phyloP scores from a whole-genome alignment of 2,888 invertebrate genomes.

The Drosophila robusta region DNA sequence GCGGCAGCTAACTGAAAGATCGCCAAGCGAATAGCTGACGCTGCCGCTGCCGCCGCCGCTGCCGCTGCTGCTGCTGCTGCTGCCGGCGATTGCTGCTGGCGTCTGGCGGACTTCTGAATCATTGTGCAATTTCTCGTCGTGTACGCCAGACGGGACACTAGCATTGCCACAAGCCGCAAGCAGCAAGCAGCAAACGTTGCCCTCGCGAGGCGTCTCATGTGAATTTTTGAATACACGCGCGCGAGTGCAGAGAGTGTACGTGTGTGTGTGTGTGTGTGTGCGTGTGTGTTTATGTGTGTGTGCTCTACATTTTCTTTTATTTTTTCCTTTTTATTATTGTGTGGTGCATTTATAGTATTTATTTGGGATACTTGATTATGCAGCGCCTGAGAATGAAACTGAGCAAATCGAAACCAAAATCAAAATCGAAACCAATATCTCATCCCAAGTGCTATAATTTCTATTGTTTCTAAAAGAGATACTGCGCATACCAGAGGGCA shows the following conservation, averaged over 20 bases:
- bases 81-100: slow-evolving; percentile 32
- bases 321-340: slow-evolving; percentile 47
- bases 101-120: slow-evolving; percentile 61
- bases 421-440: slow-evolving; percentile 10
- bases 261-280: slow-evolving; percentile 8
- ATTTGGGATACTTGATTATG: slow-evolving; percentile 39
- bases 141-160: slow-evolving; percentile 65
- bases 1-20: slow-evolving; percentile 54
- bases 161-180: slow-evolving; percentile 28
- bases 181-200: slow-evolving; percentile 1
- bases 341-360: slow-evolving; percentile 33
- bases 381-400: slow-evolving; percentile 29
- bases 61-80: slow-evolving; percentile 15
- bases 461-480: slow-evolving; percentile 11
- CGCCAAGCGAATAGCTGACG: slow-evolving; percentile 30
- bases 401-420: slow-evolving; percentile 7
- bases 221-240: slow-evolving; percentile 27
- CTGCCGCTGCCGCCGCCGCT: not conserved
- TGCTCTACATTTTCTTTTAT: slow-evolving; percentile 62
- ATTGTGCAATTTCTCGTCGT: slow-evolving; percentile 77
- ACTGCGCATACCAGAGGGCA: not conserved
- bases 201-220: slow-evolving; percentile 12
- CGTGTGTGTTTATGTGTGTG: no score
- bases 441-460: slow-evolving; percentile 5
- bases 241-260: not conserved